Conservation (phyloP, 92 coral and sea anemone species). For the Meandrina meandrites region DNA sequence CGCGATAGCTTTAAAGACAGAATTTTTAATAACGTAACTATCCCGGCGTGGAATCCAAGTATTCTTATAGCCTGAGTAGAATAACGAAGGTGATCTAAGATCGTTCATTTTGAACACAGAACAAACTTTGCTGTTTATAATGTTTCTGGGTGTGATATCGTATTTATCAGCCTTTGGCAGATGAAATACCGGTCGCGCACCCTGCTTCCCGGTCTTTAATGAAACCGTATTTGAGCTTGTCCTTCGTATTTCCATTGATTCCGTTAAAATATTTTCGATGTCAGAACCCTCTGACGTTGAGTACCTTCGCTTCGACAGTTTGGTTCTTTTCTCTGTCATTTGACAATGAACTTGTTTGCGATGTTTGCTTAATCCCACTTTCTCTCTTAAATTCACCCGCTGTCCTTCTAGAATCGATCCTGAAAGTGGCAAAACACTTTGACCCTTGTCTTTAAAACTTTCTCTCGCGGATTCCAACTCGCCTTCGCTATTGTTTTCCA, state of each 20-base stretch:
- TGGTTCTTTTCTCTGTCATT: neutral
- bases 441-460: neutral
- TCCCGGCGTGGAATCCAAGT: neutral
- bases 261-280: neutral
- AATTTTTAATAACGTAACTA: neutral
- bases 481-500: neutral
- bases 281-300: constrained; percentile 1
- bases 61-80: constrained; percentile 11
- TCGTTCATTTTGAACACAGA: constrained; percentile 17
- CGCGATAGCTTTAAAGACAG: constrained; percentile 14
- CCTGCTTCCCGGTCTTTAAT: constrained; percentile 2
- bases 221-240: neutral
- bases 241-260: too few species aligned
- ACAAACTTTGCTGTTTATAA: constrained; percentile 30
- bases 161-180: constrained; percentile 53
- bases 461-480: neutral
- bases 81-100: neutral
- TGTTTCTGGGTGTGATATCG: constrained; percentile 39
- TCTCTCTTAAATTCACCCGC: constrained; percentile 17
- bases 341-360: constrained; percentile 9
- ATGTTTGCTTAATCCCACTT: neutral
- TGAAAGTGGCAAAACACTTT: constrained; percentile 2
- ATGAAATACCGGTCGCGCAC: constrained; percentile 24
- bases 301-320: neutral
- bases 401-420: constrained; percentile 28